Evolutionary conservation across 2,888 invertebrate species (phyloP), one percentile per base, ranked within the genome.

Genomic region (Tanypteryx hageni): DNA sequence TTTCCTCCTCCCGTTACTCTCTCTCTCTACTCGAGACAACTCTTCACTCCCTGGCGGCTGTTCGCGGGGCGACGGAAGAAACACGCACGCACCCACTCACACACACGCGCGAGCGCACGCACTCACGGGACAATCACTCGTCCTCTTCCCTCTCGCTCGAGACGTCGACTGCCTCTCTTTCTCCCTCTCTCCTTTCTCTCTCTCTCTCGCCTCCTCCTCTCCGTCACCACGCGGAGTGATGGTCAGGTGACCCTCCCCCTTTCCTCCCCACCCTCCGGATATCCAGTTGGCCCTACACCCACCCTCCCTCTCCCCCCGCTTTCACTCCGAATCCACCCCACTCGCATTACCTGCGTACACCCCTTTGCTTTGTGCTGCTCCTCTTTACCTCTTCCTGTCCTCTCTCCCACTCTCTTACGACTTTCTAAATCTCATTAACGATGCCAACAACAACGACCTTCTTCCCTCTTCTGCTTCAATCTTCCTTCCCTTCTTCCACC

Each of bases 171-270:
- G 64, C 61, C 86, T 86, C 83, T 18, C 83, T 57, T 56, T 18
- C n/a, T 57, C 16, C n/a, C 11, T 44, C 82, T 27, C 44, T n/a
- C n/a, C 18, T n/a, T 57, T n/a, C n/a, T 56, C 57, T 82, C 83
- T 18, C 83, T 13, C 83, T 57, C 83, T 83, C 64, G 14, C 83
- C 44, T 44, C 83, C 83, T 83, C 56, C 83, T 57, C 85, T 22
- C 59, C 86, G 86, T 59, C 58, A 85, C 85, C 59, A 61, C 59
- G 86, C 89, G 61, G 61, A 89, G 64, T 27, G 89, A 61, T 89
- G 89, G 89, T 89, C 89, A 89, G 89, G 89, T 89, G 89, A 89
- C 89, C 89, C 89, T 59, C 31, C 14, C 86, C 14, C 44, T n/a
- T 11, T 27, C 0, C 22, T 27, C 76, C 18, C 22, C 27, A 27